Base-by-base conservation (phyloP, 2,888 invertebrate species). In the Mayetiola destructor region DNA sequence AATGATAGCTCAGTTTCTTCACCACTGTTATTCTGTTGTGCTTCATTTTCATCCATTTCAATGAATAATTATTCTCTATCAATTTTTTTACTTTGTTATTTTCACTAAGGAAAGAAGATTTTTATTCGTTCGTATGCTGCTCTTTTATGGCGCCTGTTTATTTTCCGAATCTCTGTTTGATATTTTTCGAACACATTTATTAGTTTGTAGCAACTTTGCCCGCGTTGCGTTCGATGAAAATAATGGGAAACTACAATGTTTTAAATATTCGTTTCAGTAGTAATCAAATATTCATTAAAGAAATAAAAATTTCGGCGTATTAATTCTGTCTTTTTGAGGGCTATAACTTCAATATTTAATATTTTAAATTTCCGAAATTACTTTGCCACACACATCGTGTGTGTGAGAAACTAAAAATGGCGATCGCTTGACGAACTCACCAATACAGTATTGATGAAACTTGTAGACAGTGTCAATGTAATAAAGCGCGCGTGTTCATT, bases 321-420 rank as follows among this genome's bases (percentile, higher is more conserved):
- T 29, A 32, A 32, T 16, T 29, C 52, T 2, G n/a, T 2, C n/a
- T n/a, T n/a, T n/a, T n/a, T n/a, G n/a, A n/a, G n/a, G n/a, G n/a
- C n/a, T n/a, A n/a, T n/a, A n/a, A n/a, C n/a, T n/a, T n/a, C n/a
- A n/a, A n/a, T n/a, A n/a, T n/a, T n/a, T n/a, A n/a, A n/a, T n/a
- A n/a, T 14, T 12, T 12, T 52, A 29, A 30, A 53, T 53, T 53
- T 53, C 32, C 53, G 32, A 53, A 16, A 30, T 53, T 30, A 29
- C 30, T 27, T 53, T 53, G 53, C 53, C 53, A 53, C 53, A 53
- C 53, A 53, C 53, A 53, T 53, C 53, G 53, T 53, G 53, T 53
- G 53, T 48, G 48, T 48, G 48, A 48, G 48, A 48, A 48, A 48
- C 48, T 48, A 48, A 53, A 53, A 53, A 53, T 53, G 53, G 53